phyloP scores from a whole-genome alignment of 2,888 invertebrate genomes.

The Nyleta sp. region DNA sequence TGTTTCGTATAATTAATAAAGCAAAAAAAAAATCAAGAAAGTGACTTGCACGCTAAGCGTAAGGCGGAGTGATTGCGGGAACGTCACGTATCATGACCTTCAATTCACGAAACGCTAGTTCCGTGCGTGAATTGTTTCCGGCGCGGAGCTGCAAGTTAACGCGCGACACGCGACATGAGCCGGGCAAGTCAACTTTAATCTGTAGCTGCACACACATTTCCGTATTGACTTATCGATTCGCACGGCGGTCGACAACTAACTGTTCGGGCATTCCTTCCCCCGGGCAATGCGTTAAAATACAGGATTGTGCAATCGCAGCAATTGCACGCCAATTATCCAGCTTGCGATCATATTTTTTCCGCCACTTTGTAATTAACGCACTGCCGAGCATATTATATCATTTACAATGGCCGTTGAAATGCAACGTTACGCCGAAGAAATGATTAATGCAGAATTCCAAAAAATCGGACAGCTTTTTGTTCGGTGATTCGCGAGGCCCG shows the following conservation, averaged over 20 bases:
- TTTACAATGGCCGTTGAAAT: constrained; percentile 37
- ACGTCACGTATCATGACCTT: too few species aligned
- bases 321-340: constrained; percentile 61
- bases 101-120: too few species aligned
- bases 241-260: constrained; percentile 68
- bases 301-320: constrained; percentile 60
- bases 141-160: constrained; percentile 32
- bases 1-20: too few species aligned
- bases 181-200: constrained; percentile 59
- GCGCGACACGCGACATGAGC: constrained; percentile 54
- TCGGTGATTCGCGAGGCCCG: neutral
- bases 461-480: too few species aligned
- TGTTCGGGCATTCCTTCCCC: constrained; percentile 57
- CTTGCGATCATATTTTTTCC: constrained; percentile 61
- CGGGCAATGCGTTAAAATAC: constrained; percentile 58
- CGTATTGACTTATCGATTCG: constrained; percentile 75
- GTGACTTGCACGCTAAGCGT: too few species aligned
- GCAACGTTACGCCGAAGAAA: constrained; percentile 10
- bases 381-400: constrained; percentile 38
- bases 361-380: constrained; percentile 61
- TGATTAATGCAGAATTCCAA: neutral
- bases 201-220: constrained; percentile 54
- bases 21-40: too few species aligned
- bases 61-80: too few species aligned
- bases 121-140: constrained; percentile 15